Conservation (phyloP, 2,797 vertebrate genomes). For the Channallabes apus region DNA sequence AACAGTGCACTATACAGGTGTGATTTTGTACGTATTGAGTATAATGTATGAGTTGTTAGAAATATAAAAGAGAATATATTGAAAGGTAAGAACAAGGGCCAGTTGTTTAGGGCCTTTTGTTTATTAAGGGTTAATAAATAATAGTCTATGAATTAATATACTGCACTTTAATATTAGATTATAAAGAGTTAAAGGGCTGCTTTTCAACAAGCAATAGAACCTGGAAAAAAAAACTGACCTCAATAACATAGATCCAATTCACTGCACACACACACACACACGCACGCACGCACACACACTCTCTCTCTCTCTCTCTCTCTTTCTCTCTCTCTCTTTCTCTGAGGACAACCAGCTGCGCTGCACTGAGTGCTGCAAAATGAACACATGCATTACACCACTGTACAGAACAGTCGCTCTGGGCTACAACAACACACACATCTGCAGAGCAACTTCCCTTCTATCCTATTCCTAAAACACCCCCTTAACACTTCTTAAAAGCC, state of each 20-base stretch:
- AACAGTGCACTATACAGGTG: background rate
- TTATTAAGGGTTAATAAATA: background rate
- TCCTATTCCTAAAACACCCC: background rate
- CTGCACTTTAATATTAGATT: background rate
- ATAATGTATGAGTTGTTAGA: background rate
- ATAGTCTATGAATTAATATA: background rate
- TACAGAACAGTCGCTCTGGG: slow-evolving; percentile 34
- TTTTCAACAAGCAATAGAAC: slow-evolving; percentile 3
- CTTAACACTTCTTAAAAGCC: background rate
- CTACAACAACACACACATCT: slow-evolving; percentile 20
- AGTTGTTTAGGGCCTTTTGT: background rate
- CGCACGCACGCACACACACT: slow-evolving; percentile 17
- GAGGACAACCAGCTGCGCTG: slow-evolving; percentile 16
- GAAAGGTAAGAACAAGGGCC: background rate
- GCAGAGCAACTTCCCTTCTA: background rate
- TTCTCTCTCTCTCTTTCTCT: background rate
- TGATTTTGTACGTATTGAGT: background rate
- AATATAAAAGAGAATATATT: background rate
- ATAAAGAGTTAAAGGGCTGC: background rate
- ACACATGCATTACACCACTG: slow-evolving; percentile 20
- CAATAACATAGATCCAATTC: background rate
- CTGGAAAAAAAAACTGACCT: slow-evolving; percentile 10
- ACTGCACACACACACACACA: slow-evolving; percentile 16
- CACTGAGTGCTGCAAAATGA: slow-evolving; percentile 27
- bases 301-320: slow-evolving; percentile 5